These are phyloP conservation scores for Carcina quercana DNA, from an alignment of 2,888 invertebrate genomes.

Conservation along the genomic window DNA sequence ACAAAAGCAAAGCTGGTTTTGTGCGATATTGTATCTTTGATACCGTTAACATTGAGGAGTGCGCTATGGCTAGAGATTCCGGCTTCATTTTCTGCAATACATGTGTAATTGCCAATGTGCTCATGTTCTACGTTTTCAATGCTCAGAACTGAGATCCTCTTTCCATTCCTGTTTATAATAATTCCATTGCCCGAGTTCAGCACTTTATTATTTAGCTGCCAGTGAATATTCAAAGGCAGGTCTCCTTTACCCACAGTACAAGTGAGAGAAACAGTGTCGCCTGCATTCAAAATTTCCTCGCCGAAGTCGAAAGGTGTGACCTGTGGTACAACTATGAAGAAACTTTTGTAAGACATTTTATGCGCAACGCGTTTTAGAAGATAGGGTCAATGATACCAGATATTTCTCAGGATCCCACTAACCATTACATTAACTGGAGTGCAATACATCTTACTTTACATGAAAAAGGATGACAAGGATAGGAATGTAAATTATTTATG, in stretches of 20 bases:
- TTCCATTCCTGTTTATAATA: conserved; percentile 74
- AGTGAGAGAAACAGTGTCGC: conserved; percentile 80
- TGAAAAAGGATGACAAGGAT: too few species aligned
- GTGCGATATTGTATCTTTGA: conserved; percentile 19
- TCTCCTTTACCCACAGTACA: conserved; percentile 84
- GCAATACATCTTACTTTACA: too few species aligned
- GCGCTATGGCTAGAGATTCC: conserved; percentile 78
- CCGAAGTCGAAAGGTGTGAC: conserved; percentile 86
- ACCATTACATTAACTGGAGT: too few species aligned
- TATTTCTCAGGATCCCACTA: too few species aligned
- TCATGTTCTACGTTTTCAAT: conserved; percentile 75
- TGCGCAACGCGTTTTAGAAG: too few species aligned
- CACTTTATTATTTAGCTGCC: conserved; percentile 78
- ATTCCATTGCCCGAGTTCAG: conserved; percentile 73
- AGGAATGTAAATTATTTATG: too few species aligned
- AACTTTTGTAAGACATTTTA: too few species aligned
- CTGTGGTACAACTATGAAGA: conserved; percentile 81
- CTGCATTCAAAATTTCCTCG: conserved; percentile 81
- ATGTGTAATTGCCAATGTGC: conserved; percentile 78
- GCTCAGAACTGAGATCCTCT: conserved; percentile 80
- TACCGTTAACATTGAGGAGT: conserved; percentile 81
- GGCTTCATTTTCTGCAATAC: conserved; percentile 78
- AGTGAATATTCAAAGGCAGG: conserved; percentile 79
- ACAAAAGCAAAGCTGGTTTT: conserved; percentile 28
- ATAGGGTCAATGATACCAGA: too few species aligned